Percentiles rank a stretch among this genome's conserved stretches.
Evolutionary conservation across 37 sponge, comb jelly and placozoan species (phyloP).

Genomic region (Halichondria panicea): DNA sequence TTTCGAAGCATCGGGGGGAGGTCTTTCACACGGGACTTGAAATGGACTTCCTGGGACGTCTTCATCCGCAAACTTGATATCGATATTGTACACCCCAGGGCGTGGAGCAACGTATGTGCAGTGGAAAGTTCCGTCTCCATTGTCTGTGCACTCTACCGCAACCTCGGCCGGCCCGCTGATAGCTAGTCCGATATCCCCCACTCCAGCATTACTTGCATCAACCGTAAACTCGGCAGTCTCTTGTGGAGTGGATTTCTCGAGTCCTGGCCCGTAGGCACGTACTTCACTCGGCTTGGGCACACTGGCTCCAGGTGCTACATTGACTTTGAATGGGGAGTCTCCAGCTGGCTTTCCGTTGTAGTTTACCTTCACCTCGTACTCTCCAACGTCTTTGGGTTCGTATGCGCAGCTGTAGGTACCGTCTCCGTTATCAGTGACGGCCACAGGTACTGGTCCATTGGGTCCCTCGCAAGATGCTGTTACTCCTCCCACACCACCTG

Average conservation of each 20-base stretch:
- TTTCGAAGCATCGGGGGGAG: constrained; percentile 78
- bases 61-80: constrained; percentile 73
- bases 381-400: constrained; percentile 49
- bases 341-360: constrained; percentile 58
- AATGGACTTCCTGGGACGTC: constrained; percentile 81
- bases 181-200: constrained; percentile 63
- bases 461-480: constrained; percentile 39
- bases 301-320: constrained; percentile 53
- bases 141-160: constrained; percentile 21
- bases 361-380: constrained; percentile 53
- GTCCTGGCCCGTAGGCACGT: constrained; percentile 83
- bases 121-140: constrained; percentile 28
- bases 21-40: constrained; percentile 50
- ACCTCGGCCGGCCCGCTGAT: constrained; percentile 63
- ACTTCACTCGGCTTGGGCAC: constrained; percentile 65
- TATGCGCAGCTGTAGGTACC: constrained; percentile 63
- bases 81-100: constrained; percentile 75
- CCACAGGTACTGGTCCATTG: constrained; percentile 50
- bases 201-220: constrained; percentile 80
- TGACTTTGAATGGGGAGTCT: constrained; percentile 74
- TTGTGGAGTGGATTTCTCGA: constrained; percentile 63
- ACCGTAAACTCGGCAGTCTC: constrained; percentile 65
- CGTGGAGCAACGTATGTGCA: constrained; percentile 63
- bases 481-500: constrained; percentile 56
- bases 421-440: constrained; percentile 3